Evolutionary conservation across 2,113 vertebrate species (phyloP), one percentile per base, ranked within the genome.

Genomic region (Passer montanus): DNA sequence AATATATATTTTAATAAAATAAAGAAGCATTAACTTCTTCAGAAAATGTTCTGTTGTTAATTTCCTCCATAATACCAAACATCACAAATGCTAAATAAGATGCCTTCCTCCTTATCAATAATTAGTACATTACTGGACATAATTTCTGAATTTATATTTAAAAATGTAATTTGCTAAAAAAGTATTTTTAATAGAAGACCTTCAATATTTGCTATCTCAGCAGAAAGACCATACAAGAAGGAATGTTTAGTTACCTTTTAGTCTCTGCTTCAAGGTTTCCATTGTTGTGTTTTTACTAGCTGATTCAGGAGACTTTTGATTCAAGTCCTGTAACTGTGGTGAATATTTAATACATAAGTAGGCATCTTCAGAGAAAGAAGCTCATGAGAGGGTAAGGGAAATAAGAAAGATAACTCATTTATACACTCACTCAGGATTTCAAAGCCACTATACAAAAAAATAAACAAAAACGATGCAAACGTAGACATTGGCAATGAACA

Each of bases 171-270:
- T 81, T 62, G 44, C 1, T 17, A 41, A 93, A 91, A 17, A 16
- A 26, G 18, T n/a, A 1, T 0, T 47, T 74, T 74, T 62, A 31
- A 33, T 35, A 8, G 20, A 4, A 76, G n/a, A 53, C 6, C 1
- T 62, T 11, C 64, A 4, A 52, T 35, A 39, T 86, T 31, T 68
- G 1, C 30, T 64, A 64, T 90, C 20, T 90, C 16, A 52, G 58
- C 6, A 76, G 39, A 78, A 78, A 12, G 28, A 46, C 11, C 3
- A 6, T 28, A n/a, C 79, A 12, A 53, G 13, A 7, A 80, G 4
- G 22, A 91, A 55, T 46, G 5, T 56, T 10, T 0, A 12, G 23
- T 55, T 43, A 64, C 19, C 3, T 69, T 89, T 90, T 59, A 39
- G 18, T 23, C 26, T 81, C 22, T 78, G 15, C 13, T 28, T 44